phyloP scores from a whole-genome alignment of 2,797 vertebrate genomes.

The Muscicapa striata region DNA sequence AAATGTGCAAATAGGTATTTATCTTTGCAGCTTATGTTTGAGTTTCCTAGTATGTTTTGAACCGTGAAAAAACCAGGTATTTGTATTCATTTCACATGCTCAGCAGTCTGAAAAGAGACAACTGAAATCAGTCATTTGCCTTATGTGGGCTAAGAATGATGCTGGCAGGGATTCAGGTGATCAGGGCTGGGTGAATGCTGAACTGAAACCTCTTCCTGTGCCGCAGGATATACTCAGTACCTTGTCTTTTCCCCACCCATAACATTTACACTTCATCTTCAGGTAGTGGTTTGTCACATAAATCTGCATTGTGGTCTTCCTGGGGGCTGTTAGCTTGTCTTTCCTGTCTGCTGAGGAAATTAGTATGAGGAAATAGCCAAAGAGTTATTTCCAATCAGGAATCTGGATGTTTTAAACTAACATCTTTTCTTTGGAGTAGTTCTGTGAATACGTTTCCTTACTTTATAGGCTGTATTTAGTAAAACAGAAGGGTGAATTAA shows the following conservation, averaged over 20 bases:
- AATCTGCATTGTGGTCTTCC: background rate
- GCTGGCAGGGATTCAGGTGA: background rate
- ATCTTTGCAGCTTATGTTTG: background rate
- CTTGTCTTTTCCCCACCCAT: background rate
- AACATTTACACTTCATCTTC: background rate
- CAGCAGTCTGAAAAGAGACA: background rate
- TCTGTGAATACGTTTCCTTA: background rate
- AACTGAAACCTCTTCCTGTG: background rate
- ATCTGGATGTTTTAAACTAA: background rate
- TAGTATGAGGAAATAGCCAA: background rate
- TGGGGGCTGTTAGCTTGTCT: background rate
- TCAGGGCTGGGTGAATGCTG: background rate
- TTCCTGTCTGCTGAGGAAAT: background rate
- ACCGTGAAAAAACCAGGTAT: background rate
- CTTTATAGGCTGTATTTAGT: background rate
- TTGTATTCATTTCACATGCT: background rate
- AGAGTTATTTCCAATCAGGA: background rate
- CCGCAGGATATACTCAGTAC: background rate
- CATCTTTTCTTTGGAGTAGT: background rate
- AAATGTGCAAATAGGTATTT: background rate
- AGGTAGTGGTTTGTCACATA: background rate
- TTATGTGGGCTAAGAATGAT: background rate
- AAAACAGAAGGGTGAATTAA: background rate
- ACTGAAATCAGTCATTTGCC: background rate
- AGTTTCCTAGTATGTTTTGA: background rate